Percentiles rank a stretch among this genome's conserved stretches.
Evolutionary conservation across 2,113 vertebrate genomes (phyloP).

Genomic region (Capricornis sumatraensis): DNA sequence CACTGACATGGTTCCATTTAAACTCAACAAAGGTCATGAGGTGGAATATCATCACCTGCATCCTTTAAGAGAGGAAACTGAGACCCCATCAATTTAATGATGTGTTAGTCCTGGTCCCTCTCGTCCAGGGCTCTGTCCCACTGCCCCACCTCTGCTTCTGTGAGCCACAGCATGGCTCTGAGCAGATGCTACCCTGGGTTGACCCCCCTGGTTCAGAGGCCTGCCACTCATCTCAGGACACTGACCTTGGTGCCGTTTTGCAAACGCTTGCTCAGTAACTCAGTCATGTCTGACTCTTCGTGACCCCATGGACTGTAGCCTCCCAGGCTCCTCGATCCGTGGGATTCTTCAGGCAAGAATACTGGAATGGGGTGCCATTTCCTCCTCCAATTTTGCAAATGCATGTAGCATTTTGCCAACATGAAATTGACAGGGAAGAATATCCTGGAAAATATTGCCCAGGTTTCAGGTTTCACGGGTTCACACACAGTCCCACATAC

Average conservation of each 20-base stretch:
- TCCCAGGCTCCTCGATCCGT: neutral
- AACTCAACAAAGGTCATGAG: neutral
- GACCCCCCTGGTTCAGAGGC: neutral
- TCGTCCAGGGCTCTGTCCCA: neutral
- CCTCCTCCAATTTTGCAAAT: neutral
- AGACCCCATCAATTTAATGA: neutral
- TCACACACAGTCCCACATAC: accelerated
- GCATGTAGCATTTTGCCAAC: neutral
- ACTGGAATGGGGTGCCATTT: neutral
- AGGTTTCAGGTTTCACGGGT: neutral
- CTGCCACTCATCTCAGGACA: neutral
- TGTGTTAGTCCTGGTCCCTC: neutral
- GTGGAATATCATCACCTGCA: neutral
- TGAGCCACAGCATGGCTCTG: accelerated
- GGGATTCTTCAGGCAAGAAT: neutral
- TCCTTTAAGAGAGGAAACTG: neutral
- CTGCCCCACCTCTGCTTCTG: neutral
- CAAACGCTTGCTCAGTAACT: neutral
- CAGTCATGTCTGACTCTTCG: neutral
- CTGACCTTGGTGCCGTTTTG: neutral
- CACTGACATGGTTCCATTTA: neutral
- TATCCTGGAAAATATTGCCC: neutral
- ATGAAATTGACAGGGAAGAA: neutral
- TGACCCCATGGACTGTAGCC: neutral
- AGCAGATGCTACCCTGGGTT: neutral